Percentiles rank a stretch among this genome's conserved stretches.
phyloP scores from a whole-genome alignment of 2,888 invertebrate genomes.

The Microctonus aethiopoides region DNA sequence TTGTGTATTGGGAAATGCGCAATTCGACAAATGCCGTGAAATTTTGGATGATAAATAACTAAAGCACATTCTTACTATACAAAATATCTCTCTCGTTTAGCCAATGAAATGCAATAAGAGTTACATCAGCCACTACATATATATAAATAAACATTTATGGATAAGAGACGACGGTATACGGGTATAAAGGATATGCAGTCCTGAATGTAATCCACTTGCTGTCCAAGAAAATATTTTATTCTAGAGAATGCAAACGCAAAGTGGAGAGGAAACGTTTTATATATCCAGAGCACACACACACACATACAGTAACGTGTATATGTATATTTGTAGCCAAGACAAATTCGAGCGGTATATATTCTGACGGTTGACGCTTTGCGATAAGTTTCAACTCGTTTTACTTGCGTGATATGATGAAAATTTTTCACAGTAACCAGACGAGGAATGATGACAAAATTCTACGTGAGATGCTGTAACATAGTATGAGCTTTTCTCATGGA shows the following conservation, averaged over 20 bases:
- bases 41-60: neutral
- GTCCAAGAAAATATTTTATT: constrained; percentile 36
- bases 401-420: constrained; percentile 43
- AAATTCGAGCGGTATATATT: constrained; percentile 45
- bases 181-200: constrained; percentile 19
- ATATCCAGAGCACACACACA: constrained; percentile 36
- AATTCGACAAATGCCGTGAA: neutral
- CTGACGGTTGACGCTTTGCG: constrained; percentile 40
- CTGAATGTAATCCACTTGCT: constrained; percentile 38
- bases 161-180: neutral
- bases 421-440: constrained; percentile 39
- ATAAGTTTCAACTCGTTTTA: constrained; percentile 36
- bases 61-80: neutral
- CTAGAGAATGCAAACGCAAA: constrained; percentile 34
- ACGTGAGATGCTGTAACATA: neutral
- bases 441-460: constrained; percentile 7
- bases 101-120: too few species aligned
- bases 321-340: constrained; percentile 32
- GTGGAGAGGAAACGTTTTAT: constrained; percentile 33
- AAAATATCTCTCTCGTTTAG: neutral
- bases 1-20: neutral
- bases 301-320: constrained; percentile 18
- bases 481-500: neutral
- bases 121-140: too few species aligned
- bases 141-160: constrained; percentile 14